Base-by-base conservation (phyloP, 2,113 vertebrate genomes). In the Paratilapia polleni region DNA sequence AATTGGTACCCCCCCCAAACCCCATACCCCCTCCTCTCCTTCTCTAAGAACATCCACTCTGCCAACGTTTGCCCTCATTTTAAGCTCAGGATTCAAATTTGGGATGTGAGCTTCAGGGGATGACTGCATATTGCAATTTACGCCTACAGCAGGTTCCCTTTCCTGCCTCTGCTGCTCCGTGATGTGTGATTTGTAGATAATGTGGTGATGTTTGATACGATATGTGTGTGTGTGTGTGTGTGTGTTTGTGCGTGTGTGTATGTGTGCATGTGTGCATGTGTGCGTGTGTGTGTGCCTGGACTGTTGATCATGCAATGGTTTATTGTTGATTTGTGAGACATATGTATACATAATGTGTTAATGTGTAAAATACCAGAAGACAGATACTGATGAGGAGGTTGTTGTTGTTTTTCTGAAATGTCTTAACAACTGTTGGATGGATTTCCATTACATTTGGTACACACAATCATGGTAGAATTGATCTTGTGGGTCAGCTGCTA, bases 41-140 rank as follows among this genome's bases (percentile, higher is more conserved):
- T 76, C 56, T 60, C 60, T n/a, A 13, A 76, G 80, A 86, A 84
- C 81, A 85, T 87, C 70, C 87, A 64, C 68, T 80, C 81, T 52
- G 64, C 59, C 78, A 76, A 49, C 14, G 60, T 83, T 89, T 85
- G 77, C 54, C 78, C 75, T 63, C 58, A 59, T 82, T 80, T 84
- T 52, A 59, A 76, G 82, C 61, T 80, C 82, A 6, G 61, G 41
- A 84, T 90, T 90, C 62, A 87, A 86, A 88, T 63, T 74, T 49
- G 66, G 41, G n/a, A 63, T 41, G 15, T 56, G 73, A 83, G 77
- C 77, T 87, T 77, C 14, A 47, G 83, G 77, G 75, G 49, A 49
- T 54, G 73, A 68, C 70, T 86, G 81, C 77, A 77, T 82, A 82
- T 82, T 58, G 60, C 62, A 90, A 66, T 83, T 83, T 73, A 70